Percentiles rank a stretch among this genome's conserved stretches.
Conservation (phyloP, 1,140 invertebrate genomes). For the Hyles vespertilio region DNA sequence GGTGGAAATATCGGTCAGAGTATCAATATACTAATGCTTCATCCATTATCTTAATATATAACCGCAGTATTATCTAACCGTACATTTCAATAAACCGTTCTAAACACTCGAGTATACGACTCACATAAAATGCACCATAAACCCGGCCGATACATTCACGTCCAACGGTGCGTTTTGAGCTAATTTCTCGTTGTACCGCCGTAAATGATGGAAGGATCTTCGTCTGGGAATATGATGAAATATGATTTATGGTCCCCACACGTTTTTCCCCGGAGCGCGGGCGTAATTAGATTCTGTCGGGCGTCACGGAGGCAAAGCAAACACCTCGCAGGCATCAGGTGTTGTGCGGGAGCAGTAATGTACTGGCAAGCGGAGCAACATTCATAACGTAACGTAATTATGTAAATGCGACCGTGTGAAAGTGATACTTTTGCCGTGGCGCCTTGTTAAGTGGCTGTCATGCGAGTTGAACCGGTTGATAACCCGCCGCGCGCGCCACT, state of each 20-base stretch:
- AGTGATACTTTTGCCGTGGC: slow-evolving; percentile 16
- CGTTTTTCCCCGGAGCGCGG: slow-evolving; percentile 20
- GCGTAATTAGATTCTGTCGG: slow-evolving; percentile 44
- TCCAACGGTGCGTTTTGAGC: not conserved
- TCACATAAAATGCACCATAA: too few species aligned
- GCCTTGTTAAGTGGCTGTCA: slow-evolving; percentile 4
- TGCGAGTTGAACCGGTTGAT: not conserved
- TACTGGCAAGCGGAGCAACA: slow-evolving; percentile 12
- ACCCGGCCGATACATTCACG: not conserved
- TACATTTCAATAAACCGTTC: too few species aligned
- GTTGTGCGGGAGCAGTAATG: slow-evolving; percentile 31
- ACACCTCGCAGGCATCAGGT: slow-evolving; percentile 50
- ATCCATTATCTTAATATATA: too few species aligned
- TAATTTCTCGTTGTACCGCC: not conserved
- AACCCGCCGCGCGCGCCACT: not conserved
- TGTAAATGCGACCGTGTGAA: slow-evolving; percentile 21
- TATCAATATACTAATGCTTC: too few species aligned
- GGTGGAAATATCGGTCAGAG: too few species aligned
- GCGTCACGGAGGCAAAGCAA: slow-evolving; percentile 31
- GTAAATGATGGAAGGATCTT: slow-evolving; percentile 3
- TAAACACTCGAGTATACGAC: too few species aligned
- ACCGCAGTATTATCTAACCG: too few species aligned
- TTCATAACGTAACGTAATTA: slow-evolving; percentile 21
- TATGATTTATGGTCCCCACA: slow-evolving; percentile 47
- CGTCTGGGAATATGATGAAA: slow-evolving; percentile 31